Conservation (phyloP, 2,888 invertebrate species). For the Eudiplozoon nipponicum region DNA sequence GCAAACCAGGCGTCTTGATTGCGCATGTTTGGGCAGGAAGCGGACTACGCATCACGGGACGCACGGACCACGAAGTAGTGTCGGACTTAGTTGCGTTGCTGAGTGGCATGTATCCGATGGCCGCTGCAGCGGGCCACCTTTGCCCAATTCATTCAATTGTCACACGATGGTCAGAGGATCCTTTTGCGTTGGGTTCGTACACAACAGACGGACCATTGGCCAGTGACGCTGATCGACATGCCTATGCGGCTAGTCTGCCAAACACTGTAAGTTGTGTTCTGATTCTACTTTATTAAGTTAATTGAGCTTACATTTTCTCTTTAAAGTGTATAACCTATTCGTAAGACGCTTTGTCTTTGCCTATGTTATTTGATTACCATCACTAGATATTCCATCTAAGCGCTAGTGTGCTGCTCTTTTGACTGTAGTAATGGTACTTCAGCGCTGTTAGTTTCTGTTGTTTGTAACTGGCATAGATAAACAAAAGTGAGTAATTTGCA, state of each 20-base stretch:
- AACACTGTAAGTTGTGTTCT: background rate
- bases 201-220: conserved; percentile 15
- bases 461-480: too few species aligned
- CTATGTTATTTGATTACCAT: too few species aligned
- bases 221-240: conserved; percentile 8
- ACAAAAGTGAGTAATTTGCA: too few species aligned
- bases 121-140: background rate
- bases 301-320: too few species aligned
- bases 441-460: too few species aligned
- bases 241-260: conserved; percentile 13
- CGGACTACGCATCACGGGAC: conserved; percentile 4
- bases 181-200: conserved; percentile 14
- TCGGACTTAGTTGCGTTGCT: conserved; percentile 9
- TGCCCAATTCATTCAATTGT: conserved; percentile 9
- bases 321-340: too few species aligned
- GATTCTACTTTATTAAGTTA: background rate
- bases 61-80: conserved; percentile 13
- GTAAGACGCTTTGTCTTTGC: too few species aligned
- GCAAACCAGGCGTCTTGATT: conserved; percentile 12
- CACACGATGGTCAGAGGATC: conserved; percentile 16
- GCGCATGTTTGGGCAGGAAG: conserved; percentile 15
- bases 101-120: conserved; percentile 9
- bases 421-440: too few species aligned
- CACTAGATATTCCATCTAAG: too few species aligned
- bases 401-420: too few species aligned